Evolutionary conservation across 2,888 invertebrate species (phyloP).

Genomic region (Eulithis prunata): DNA sequence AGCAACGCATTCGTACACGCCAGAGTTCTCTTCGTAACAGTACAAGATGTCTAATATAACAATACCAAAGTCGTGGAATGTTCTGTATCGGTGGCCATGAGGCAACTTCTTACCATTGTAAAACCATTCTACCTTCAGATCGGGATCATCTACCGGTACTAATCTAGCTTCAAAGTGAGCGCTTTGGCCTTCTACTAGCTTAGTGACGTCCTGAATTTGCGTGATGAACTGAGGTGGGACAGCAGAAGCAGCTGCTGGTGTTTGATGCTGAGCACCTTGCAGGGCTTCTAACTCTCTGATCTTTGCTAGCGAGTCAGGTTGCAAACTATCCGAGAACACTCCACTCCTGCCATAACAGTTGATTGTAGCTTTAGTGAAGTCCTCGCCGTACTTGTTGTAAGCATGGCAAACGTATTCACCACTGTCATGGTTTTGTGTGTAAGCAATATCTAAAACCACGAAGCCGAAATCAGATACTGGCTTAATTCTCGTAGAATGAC

Average conservation of each 20-base stretch:
- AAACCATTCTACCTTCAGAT: conserved; percentile 97
- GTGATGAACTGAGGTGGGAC: conserved; percentile 96
- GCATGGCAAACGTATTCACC: conserved; percentile 97
- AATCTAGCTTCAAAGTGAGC: conserved; percentile 97
- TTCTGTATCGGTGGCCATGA: conserved; percentile 97
- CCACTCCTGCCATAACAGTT: conserved; percentile 93
- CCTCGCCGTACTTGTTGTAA: conserved; percentile 95
- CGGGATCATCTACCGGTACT: conserved; percentile 97
- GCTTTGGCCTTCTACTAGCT: conserved; percentile 96
- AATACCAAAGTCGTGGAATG: conserved; percentile 98
- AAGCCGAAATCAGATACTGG: conserved; percentile 98
- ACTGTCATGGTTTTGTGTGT: conserved; percentile 95
- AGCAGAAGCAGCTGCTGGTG: conserved; percentile 86
- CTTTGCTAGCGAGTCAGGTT: conserved; percentile 94
- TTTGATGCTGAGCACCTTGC: conserved; percentile 87
- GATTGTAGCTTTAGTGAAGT: conserved; percentile 93
- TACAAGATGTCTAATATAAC: conserved; percentile 97
- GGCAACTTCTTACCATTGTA: conserved; percentile 96
- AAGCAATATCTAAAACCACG: conserved; percentile 97
- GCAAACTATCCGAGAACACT: conserved; percentile 94
- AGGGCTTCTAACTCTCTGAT: conserved; percentile 93
- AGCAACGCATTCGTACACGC: conserved; percentile 96
- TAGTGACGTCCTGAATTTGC: conserved; percentile 92
- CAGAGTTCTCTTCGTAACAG: conserved; percentile 98
- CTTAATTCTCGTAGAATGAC: conserved; percentile 95